Conservation (phyloP, 1,140 invertebrate species). For the Drosophila nannoptera region DNA sequence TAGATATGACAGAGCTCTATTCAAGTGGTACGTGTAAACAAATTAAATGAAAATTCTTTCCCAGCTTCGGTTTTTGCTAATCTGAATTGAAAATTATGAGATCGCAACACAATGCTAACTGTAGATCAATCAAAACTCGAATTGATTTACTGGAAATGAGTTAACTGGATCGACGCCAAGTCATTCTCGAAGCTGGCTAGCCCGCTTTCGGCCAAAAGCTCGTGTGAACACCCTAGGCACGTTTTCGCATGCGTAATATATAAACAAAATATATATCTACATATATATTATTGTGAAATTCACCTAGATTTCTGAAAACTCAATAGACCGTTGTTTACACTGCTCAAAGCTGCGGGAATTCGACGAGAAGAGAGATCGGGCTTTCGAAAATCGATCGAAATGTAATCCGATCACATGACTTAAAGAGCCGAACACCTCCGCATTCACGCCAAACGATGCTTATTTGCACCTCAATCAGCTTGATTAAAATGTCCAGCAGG, state of each 20-base stretch:
- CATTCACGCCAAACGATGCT: constrained; percentile 12
- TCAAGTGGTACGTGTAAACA: constrained; percentile 20
- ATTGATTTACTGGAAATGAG: not conserved
- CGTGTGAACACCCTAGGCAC: constrained; percentile 5
- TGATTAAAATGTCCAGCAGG: constrained; percentile 5
- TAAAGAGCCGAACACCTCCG: constrained; percentile 25
- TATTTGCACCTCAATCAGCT: constrained; percentile 8
- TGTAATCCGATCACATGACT: constrained; percentile 5
- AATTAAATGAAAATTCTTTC: not conserved
- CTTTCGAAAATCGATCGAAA: too few species aligned
- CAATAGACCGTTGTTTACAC: too few species aligned
- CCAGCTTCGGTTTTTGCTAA: not conserved
- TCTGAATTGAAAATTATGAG: constrained; percentile 7
- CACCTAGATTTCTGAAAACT: too few species aligned
- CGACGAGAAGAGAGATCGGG: too few species aligned
- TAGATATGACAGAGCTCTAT: constrained; percentile 3
- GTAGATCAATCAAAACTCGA: not conserved
- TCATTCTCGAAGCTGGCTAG: not conserved
- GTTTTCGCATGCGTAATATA: too few species aligned
- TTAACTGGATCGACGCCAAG: not conserved
- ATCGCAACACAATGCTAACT: constrained; percentile 5
- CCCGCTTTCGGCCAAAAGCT: not conserved
- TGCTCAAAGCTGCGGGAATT: too few species aligned
- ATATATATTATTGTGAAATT: too few species aligned
- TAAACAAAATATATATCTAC: not conserved